Percentiles rank a stretch among this genome's conserved stretches.
Conservation (phyloP, 2,888 invertebrate genomes). For the Torymus tubicola region DNA sequence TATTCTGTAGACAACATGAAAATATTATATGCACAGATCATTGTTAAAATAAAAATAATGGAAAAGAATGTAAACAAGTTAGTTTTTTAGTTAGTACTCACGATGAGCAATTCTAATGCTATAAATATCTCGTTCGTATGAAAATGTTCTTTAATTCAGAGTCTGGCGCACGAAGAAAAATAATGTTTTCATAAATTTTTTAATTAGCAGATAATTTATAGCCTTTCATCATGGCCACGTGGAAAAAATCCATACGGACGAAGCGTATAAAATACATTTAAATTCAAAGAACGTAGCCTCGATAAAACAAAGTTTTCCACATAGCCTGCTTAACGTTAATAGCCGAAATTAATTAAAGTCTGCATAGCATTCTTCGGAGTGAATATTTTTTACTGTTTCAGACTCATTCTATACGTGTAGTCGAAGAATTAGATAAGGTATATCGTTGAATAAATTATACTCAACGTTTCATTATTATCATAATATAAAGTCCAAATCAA, state of each 20-base stretch:
- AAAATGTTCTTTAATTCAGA: slow-evolving; percentile 53
- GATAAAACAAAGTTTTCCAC: slow-evolving; percentile 57
- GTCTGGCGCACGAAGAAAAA: slow-evolving; percentile 34
- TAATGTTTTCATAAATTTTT: slow-evolving; percentile 57
- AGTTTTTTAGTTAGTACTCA: neutral
- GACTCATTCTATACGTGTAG: slow-evolving; percentile 8
- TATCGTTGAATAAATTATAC: too few species aligned
- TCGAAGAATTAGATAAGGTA: too few species aligned
- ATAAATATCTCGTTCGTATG: slow-evolving; percentile 43
- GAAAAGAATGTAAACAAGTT: slow-evolving; percentile 7
- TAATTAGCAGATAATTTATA: slow-evolving; percentile 58
- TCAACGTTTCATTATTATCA: too few species aligned
- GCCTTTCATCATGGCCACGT: slow-evolving; percentile 42
- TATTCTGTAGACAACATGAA: slow-evolving; percentile 22
- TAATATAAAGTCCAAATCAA: too few species aligned
- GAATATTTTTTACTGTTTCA: slow-evolving; percentile 26
- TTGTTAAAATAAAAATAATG: slow-evolving; percentile 26
- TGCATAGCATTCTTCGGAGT: slow-evolving; percentile 39
- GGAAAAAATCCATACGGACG: slow-evolving; percentile 52
- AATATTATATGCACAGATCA: neutral
- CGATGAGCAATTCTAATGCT: slow-evolving; percentile 42
- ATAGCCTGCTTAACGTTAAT: slow-evolving; percentile 55
- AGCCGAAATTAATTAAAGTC: slow-evolving; percentile 55
- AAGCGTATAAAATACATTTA: slow-evolving; percentile 55
- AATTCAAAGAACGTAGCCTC: slow-evolving; percentile 56